These are phyloP conservation scores for Agriopis marginaria DNA, from an alignment of 2,888 invertebrate species.

Conservation along the genomic window DNA sequence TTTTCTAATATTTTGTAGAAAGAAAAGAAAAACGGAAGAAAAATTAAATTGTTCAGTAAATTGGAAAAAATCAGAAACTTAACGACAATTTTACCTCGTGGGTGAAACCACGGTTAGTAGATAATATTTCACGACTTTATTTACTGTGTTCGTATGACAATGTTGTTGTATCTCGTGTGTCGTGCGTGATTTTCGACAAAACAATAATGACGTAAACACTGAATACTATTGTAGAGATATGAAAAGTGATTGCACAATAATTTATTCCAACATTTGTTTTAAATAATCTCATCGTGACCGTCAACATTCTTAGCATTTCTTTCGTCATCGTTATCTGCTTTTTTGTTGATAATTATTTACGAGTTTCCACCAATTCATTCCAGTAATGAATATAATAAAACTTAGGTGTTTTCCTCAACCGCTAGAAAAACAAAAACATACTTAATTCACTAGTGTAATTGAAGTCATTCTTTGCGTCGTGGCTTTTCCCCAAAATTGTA, in stretches of 20 bases:
- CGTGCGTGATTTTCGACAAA: conserved; percentile 18
- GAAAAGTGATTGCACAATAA: conserved; percentile 6
- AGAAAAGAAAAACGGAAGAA: no score
- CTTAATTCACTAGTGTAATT: background rate
- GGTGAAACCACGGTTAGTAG: background rate
- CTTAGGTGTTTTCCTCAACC: no score
- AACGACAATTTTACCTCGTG: no score
- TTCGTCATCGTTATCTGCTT: background rate
- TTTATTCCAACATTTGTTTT: conserved; percentile 13
- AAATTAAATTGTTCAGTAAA: no score
- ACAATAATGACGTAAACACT: conserved; percentile 8
- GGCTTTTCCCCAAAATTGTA: background rate
- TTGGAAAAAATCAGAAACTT: no score
- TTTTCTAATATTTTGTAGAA: no score
- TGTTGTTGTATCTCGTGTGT: conserved; percentile 9
- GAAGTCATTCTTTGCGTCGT: background rate
- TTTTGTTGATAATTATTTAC: background rate
- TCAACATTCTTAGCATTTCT: background rate
- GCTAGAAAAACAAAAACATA: no score
- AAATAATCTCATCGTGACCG: conserved; percentile 10
- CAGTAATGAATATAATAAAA: no score
- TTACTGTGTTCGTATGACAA: conserved; percentile 3
- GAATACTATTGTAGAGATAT: background rate
- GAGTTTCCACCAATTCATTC: no score
- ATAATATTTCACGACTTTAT: conserved; percentile 2